Percentiles rank a stretch among this genome's conserved stretches.
Conservation (phyloP, 1,140 invertebrate genomes). For the Paraescarpia echinospica region DNA sequence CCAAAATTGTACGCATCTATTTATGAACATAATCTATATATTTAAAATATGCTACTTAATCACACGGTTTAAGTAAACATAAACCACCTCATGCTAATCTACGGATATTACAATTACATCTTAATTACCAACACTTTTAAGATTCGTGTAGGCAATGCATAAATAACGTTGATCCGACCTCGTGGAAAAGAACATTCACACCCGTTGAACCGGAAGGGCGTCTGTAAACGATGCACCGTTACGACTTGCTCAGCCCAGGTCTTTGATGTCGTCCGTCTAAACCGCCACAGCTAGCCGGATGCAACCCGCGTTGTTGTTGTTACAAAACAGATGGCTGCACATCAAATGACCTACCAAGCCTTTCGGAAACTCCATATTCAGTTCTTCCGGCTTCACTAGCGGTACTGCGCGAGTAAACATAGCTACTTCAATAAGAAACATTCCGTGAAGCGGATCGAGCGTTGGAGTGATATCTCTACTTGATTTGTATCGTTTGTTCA, state of each 20-base stretch:
- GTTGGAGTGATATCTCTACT: neutral
- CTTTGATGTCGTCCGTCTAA: neutral
- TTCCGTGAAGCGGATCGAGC: neutral
- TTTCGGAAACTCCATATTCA: neutral
- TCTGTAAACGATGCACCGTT: neutral
- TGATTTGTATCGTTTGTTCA: neutral
- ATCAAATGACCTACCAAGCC: neutral
- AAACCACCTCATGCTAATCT: too few species aligned
- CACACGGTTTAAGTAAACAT: too few species aligned
- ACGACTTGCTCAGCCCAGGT: neutral
- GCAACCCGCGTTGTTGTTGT: neutral
- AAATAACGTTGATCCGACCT: neutral
- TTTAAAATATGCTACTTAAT: too few species aligned
- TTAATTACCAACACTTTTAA: too few species aligned
- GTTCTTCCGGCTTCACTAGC: neutral
- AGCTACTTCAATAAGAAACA: neutral
- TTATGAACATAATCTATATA: too few species aligned
- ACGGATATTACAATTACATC: too few species aligned
- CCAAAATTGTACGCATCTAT: too few species aligned
- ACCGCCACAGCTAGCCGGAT: neutral
- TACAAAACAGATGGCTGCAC: neutral
- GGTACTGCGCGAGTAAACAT: neutral
- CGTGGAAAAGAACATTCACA: neutral
- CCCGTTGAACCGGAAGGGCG: neutral
- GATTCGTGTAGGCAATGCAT: neutral